A percentile compares a stretch with the other conserved stretches of the same genome.
These are phyloP conservation scores for Halocynthia aurantium DNA, from an alignment of 23 tunicate species.

Conservation along the genomic window DNA sequence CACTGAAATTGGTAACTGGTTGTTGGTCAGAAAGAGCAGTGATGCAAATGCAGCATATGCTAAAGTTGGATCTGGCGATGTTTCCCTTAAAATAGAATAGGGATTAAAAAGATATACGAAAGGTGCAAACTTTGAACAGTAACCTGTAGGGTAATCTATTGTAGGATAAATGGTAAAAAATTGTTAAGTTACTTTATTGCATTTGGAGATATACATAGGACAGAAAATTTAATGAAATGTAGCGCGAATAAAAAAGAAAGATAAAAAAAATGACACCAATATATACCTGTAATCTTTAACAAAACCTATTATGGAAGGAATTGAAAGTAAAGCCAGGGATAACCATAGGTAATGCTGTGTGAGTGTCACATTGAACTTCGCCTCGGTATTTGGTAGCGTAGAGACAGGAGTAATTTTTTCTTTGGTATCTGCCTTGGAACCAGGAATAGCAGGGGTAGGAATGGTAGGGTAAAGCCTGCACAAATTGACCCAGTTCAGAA, in stretches of 20 bases:
- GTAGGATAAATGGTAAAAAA: no score
- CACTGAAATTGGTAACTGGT: neutral
- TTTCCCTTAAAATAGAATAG: conserved; percentile 17
- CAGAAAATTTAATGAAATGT: no score
- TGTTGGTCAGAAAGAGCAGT: conserved; percentile 14
- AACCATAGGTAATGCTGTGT: conserved; percentile 16
- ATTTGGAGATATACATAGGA: no score
- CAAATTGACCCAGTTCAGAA: conserved; percentile 17
- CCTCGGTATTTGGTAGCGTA: neutral
- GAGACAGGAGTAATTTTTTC: neutral
- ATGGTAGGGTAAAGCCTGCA: no score
- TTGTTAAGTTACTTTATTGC: no score
- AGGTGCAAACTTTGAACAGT: neutral
- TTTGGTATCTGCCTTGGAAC: neutral
- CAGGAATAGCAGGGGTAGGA: no score
- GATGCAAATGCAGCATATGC: conserved; percentile 11
- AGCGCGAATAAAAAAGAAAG: no score
- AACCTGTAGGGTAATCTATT: no score
- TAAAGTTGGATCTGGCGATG: conserved; percentile 14
- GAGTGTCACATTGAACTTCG: neutral
- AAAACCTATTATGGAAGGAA: neutral
- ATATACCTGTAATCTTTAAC: conserved; percentile 11
- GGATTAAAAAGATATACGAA: neutral
- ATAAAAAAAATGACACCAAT: neutral
- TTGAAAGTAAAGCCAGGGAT: neutral